Percentiles rank a stretch among this genome's conserved stretches.
These are phyloP conservation scores for Axea sp. DNA, from an alignment of 2,888 invertebrate genomes.

Conservation along the genomic window DNA sequence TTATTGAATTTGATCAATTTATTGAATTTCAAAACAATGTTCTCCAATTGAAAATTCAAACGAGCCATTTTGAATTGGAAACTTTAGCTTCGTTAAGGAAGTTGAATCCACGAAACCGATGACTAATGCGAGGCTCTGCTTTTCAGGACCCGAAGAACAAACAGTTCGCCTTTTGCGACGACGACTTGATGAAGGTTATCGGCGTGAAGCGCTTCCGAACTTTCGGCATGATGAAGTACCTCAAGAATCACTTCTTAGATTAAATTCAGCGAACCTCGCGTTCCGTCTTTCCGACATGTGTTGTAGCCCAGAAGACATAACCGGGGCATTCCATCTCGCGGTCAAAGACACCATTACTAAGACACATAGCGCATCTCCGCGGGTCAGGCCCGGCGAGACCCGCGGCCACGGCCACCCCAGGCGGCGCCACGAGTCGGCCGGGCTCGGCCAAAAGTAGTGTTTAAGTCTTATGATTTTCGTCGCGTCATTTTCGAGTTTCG, in stretches of 20 bases:
- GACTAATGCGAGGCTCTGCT: too few relatives aligned
- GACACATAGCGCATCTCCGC: slow-evolving; percentile 43
- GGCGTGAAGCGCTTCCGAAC: slow-evolving; percentile 95
- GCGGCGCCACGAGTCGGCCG: background rate
- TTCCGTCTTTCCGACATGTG: slow-evolving; percentile 55
- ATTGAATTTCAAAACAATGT: too few relatives aligned
- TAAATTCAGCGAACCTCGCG: slow-evolving; percentile 74
- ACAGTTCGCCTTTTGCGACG: slow-evolving; percentile 96
- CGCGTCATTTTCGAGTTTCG: slow-evolving; percentile 1
- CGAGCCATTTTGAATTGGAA: too few relatives aligned
- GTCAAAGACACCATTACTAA: slow-evolving; percentile 66
- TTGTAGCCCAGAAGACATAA: slow-evolving; percentile 66
- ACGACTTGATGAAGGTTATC: slow-evolving; percentile 92
- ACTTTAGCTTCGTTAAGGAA: too few relatives aligned
- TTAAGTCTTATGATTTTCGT: slow-evolving; percentile 7
- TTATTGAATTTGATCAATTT: too few relatives aligned
- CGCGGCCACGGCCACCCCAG: background rate
- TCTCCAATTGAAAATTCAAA: too few relatives aligned
- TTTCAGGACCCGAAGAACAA: slow-evolving; percentile 93
- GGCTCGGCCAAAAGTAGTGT: slow-evolving; percentile 1
- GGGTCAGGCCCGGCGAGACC: background rate
- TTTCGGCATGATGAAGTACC: slow-evolving; percentile 98
- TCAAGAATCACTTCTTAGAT: slow-evolving; percentile 92
- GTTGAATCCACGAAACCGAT: too few relatives aligned
- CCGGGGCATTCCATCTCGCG: slow-evolving; percentile 70